Evolutionary conservation across 30 jellyfish, hydroid and myxozoan species (phyloP).

Genomic region (Nemopilema nomurai): DNA sequence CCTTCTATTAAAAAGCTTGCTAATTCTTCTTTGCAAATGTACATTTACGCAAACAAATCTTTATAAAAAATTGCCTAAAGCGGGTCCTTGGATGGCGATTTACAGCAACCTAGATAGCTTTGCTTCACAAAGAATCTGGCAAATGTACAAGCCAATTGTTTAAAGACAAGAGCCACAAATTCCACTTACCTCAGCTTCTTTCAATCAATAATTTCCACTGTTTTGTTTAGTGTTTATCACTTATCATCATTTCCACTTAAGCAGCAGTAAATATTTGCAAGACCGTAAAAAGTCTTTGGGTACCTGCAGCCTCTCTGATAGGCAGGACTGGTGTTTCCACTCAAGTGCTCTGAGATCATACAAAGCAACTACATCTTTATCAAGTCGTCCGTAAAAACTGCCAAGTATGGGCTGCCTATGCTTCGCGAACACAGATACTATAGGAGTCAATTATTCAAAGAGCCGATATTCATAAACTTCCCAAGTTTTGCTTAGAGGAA

Average conservation of each 20-base stretch:
- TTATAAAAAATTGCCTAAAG: not conserved
- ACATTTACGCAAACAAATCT: not conserved
- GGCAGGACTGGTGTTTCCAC: constrained; percentile 58
- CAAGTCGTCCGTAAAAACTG: not conserved
- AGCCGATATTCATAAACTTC: not conserved
- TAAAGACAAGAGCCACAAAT: not conserved
- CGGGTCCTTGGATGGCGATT: too few relatives aligned
- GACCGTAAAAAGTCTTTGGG: constrained; percentile 34
- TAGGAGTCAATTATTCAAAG: too few relatives aligned
- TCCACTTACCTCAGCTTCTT: not conserved
- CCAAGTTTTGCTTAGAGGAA: not conserved
- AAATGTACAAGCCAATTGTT: too few relatives aligned
- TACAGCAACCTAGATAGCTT: too few relatives aligned
- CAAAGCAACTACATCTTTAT: not conserved
- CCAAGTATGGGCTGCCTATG: not conserved
- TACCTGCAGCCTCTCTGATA: constrained; percentile 43
- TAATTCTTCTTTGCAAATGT: not conserved
- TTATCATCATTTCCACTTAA: not conserved
- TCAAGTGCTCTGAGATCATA: constrained; percentile 60
- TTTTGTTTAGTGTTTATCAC: not conserved
- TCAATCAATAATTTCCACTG: not conserved
- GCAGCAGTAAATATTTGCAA: constrained; percentile 10
- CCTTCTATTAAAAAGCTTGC: too few relatives aligned
- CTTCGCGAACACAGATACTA: not conserved
- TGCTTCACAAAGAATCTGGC: not conserved